Evolutionary conservation across 2,888 invertebrate species (phyloP).

Genomic region (Leptogaster cylindrica): DNA sequence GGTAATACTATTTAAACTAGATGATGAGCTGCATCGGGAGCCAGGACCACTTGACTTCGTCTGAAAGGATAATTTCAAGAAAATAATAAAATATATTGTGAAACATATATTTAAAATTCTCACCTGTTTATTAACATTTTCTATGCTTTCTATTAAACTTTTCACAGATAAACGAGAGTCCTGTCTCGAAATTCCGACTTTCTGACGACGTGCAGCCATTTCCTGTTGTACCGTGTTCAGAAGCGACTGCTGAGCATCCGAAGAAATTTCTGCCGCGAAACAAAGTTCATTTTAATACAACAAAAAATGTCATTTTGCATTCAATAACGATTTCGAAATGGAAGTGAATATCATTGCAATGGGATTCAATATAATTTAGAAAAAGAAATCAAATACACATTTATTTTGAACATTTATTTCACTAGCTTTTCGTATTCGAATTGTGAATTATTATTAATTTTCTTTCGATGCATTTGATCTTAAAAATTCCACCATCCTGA

Average conservation of each 20-base stretch:
- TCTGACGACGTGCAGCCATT: constrained; percentile 65
- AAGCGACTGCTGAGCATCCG: constrained; percentile 64
- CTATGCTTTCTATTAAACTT: constrained; percentile 89
- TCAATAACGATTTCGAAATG: too few relatives aligned
- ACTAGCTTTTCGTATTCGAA: background rate
- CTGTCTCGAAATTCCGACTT: constrained; percentile 62
- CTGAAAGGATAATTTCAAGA: constrained; percentile 18
- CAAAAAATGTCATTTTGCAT: background rate
- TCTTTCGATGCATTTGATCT: too few relatives aligned
- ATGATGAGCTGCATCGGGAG: constrained; percentile 71
- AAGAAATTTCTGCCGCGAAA: constrained; percentile 45
- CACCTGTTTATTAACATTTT: constrained; percentile 81
- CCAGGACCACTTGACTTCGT: constrained; percentile 58
- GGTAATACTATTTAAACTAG: constrained; percentile 67
- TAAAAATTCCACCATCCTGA: too few relatives aligned
- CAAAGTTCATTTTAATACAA: too few relatives aligned
- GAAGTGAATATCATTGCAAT: background rate
- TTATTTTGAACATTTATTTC: too few relatives aligned
- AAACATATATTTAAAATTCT: background rate
- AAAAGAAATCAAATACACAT: too few relatives aligned
- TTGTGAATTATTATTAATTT: background rate
- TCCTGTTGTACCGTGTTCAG: constrained; percentile 66
- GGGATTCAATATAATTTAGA: too few relatives aligned
- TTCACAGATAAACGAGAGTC: constrained; percentile 88
- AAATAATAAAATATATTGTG: background rate